Conservation (phyloP, 2,797 vertebrate genomes). For the Halcyon badia region DNA sequence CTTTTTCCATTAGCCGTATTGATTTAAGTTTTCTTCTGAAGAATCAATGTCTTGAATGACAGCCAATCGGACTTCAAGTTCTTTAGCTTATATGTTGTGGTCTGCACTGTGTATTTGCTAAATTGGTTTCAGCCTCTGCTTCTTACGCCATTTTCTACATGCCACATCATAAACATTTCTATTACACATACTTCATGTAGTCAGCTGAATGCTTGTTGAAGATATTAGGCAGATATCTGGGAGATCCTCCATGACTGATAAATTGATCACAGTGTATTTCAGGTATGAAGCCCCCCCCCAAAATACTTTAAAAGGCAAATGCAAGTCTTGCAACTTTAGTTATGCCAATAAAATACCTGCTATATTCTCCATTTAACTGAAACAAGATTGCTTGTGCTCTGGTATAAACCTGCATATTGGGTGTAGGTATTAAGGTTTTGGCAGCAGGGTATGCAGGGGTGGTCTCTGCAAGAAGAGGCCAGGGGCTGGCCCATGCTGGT, state of each 20-base stretch:
- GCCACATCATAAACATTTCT: neutral
- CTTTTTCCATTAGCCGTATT: neutral
- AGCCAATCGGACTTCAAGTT: neutral
- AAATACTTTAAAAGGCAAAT: neutral
- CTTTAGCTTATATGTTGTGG: neutral
- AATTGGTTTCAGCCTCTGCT: neutral
- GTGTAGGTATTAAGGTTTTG: neutral
- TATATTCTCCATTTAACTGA: neutral
- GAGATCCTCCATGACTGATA: neutral
- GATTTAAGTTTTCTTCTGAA: neutral
- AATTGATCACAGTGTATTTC: neutral
- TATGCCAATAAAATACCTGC: neutral
- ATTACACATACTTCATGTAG: neutral
- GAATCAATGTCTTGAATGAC: neutral
- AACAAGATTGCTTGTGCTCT: neutral
- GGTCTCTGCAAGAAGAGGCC: neutral
- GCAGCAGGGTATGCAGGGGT: accelerated
- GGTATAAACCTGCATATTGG: neutral
- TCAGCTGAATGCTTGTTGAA: neutral
- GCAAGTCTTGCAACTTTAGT: neutral
- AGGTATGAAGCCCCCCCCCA: neutral
- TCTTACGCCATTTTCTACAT: neutral
- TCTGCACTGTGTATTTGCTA: neutral
- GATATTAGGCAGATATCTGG: neutral
- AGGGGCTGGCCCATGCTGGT: neutral